Percentiles rank a stretch among this genome's conserved stretches.
phyloP scores from a whole-genome alignment of 2,888 invertebrate species.

The Amblyjoppa fuscipennis region DNA sequence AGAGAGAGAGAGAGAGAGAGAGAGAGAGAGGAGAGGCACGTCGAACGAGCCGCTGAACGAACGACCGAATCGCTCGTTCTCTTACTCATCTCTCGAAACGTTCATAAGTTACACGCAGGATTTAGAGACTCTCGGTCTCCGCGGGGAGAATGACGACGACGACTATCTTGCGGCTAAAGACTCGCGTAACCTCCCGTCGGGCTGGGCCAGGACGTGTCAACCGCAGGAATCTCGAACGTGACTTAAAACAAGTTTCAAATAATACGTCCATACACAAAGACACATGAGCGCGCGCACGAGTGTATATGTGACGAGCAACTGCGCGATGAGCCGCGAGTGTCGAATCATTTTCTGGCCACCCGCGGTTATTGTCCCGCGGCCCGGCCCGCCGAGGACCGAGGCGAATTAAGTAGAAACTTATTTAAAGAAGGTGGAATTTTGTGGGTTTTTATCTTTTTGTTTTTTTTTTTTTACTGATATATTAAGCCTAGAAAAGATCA shows the following conservation, averaged over 20 bases:
- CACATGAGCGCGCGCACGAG: conserved; percentile 1
- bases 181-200: conserved; percentile 66
- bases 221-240: conserved; percentile 65
- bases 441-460: neutral
- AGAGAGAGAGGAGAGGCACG: conserved; percentile 51
- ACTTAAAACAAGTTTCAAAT: conserved; percentile 65
- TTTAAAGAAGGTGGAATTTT: neutral
- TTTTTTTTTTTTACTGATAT: neutral
- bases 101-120: conserved; percentile 45
- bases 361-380: conserved; percentile 59
- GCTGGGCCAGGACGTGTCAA: conserved; percentile 65
- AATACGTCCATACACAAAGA: conserved; percentile 17
- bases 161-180: conserved; percentile 29
- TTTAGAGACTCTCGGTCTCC: conserved; percentile 38
- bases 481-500: neutral
- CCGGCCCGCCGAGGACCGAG: conserved; percentile 29
- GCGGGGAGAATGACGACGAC: conserved; percentile 32
- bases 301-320: neutral
- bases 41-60: conserved; percentile 56
- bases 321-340: conserved; percentile 54
- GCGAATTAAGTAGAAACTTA: conserved; percentile 49
- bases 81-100: conserved; percentile 53
- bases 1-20: conserved; percentile 51
- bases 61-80: conserved; percentile 37
- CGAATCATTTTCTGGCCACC: conserved; percentile 64